phyloP scores from a whole-genome alignment of 2,888 invertebrate genomes.

The Drosophila barbarae region DNA sequence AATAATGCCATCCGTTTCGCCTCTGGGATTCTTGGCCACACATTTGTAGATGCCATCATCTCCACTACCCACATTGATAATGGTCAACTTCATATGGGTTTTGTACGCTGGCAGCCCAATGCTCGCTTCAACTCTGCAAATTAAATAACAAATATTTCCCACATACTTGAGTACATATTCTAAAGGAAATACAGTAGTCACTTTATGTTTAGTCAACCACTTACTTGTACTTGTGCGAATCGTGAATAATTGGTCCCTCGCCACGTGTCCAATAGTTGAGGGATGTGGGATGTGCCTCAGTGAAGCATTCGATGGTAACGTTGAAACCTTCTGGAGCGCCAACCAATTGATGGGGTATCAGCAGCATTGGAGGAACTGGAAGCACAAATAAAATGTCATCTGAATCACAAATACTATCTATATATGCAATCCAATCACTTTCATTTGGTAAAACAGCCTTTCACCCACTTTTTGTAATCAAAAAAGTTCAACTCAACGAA shows the following conservation, averaged over 20 bases:
- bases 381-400: conserved; percentile 2
- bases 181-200: not conserved
- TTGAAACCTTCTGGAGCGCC: conserved; percentile 91
- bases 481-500: conserved; percentile 21
- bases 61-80: conserved; percentile 86
- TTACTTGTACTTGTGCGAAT: conserved; percentile 89
- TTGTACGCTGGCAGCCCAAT: conserved; percentile 88
- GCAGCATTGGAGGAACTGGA: conserved; percentile 93
- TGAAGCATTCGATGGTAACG: conserved; percentile 92
- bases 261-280: conserved; percentile 94
- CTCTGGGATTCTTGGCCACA: conserved; percentile 90
- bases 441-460: not conserved
- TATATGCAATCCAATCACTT: conserved; percentile 6
- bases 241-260: conserved; percentile 93
- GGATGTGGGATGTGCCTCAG: conserved; percentile 95
- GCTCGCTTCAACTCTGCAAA: conserved; percentile 82
- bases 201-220: not conserved
- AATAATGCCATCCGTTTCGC: conserved; percentile 93
- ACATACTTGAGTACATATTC: not conserved
- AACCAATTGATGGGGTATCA: conserved; percentile 94
- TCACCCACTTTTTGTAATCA: conserved; percentile 22
- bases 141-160: not conserved
- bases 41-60: conserved; percentile 95
- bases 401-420: not conserved
- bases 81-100: conserved; percentile 92